These are phyloP conservation scores for Orbicella faveolata DNA, from an alignment of 64 coral and sea anemone species.

Conservation along the genomic window DNA sequence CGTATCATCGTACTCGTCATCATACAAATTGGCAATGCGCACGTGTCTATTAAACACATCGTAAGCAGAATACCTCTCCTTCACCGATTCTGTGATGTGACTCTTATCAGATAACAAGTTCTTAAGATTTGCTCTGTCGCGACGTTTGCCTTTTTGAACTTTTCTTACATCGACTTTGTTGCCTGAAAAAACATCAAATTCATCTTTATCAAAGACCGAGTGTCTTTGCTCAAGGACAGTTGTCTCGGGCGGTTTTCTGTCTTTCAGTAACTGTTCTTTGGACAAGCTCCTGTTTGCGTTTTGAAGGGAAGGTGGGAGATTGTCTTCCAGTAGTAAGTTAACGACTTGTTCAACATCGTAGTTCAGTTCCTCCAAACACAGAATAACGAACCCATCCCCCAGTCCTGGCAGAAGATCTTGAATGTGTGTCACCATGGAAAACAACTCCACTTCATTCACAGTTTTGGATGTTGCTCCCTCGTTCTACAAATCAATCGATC, in stretches of 20 bases:
- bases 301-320: constrained; percentile 52
- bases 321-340: constrained; percentile 76
- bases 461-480: constrained; percentile 21
- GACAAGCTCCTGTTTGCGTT: constrained; percentile 65
- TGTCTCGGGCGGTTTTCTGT: background rate
- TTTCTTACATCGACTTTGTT: constrained; percentile 69
- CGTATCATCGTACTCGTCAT: constrained; percentile 98
- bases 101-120: constrained; percentile 76
- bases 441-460: constrained; percentile 79
- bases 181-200: constrained; percentile 90
- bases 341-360: constrained; percentile 84
- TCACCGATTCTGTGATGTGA: constrained; percentile 77
- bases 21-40: constrained; percentile 61
- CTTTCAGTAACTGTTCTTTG: constrained; percentile 51
- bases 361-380: constrained; percentile 86
- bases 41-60: constrained; percentile 63
- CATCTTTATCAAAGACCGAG: constrained; percentile 92
- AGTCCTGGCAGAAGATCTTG: constrained; percentile 83
- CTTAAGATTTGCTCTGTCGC: constrained; percentile 56
- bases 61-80: constrained; percentile 71
- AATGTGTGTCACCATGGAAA: constrained; percentile 87
- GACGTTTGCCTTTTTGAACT: constrained; percentile 89
- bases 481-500: background rate
- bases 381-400: constrained; percentile 88
- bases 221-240: constrained; percentile 75